Base-by-base conservation (phyloP, 1,140 invertebrate genomes). In the Teleogryllus occipitalis region DNA sequence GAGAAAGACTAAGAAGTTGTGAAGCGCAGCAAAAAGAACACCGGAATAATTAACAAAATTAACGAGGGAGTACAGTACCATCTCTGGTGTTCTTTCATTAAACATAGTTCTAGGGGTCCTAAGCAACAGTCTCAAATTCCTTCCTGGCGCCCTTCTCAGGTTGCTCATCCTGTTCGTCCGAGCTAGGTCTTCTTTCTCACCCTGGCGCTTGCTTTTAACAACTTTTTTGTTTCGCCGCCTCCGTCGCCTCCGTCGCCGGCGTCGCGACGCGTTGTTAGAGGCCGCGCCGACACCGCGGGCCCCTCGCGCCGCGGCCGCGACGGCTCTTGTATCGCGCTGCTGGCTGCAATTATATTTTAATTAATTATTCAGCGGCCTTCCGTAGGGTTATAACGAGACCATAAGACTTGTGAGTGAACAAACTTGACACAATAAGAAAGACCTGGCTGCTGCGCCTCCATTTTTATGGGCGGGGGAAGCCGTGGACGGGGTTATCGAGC, bases 1-100 rank as follows among this genome's bases (percentile, higher is more conserved):
- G 54, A 65, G 54, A 65, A 65, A 65, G 54, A 65, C 54, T 65
- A 65, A 65, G 54, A 65, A 65, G 54, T 65, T 65, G 54, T 18
- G 54, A 65, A 65, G 54, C 54, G 18, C 3, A 7, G 54, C 10
- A 65, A 65, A 65, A 65, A 65, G 54, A 65, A 65, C 54, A 65
- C 10, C 54, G 54, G 18, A 65, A 65, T 65, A 65, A 65, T 65
- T 65, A 65, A 65, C 54, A 65, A 65, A 65, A 65, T 65, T 65
- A 65, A 65, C 54, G 54, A 65, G 54, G 54, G 54, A 65, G 54
- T 65, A 18, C 54, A 65, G 54, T 65, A 65, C 54, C 54, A 65
- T 18, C 54, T 65, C 54, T 10, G 54, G 54, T 65, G 54, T 65
- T 65, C 54, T 65, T 65, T 65, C 54, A 65, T 65, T 65, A 65